Evolutionary conservation across 2,888 invertebrate species (phyloP).

Genomic region (Girardia tigrina): DNA sequence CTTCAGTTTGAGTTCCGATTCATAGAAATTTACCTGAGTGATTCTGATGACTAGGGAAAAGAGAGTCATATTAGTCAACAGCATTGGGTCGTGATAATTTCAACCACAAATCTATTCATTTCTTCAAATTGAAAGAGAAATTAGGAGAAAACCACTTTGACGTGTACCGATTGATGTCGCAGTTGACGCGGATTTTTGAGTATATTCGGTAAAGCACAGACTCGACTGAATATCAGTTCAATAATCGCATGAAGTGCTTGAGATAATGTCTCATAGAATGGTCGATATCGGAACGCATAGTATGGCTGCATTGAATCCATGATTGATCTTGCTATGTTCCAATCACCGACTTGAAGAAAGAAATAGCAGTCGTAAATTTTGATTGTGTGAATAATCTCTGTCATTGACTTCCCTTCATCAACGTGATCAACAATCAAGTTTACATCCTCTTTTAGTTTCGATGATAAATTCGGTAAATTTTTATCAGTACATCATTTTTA

Average conservation of each 20-base stretch:
- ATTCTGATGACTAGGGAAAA: slow-evolving; percentile 67
- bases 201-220: background rate
- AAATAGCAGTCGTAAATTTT: slow-evolving; percentile 84
- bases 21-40: slow-evolving; percentile 52
- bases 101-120: slow-evolving; percentile 53
- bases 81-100: slow-evolving; percentile 76
- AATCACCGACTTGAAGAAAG: slow-evolving; percentile 70
- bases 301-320: slow-evolving; percentile 66
- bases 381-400: slow-evolving; percentile 56
- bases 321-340: slow-evolving; percentile 69
- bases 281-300: slow-evolving; percentile 64
- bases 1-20: slow-evolving; percentile 41
- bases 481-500: no score
- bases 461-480: no score
- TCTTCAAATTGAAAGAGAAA: slow-evolving; percentile 34
- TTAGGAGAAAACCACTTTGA: background rate
- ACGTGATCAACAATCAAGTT: background rate
- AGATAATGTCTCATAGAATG: slow-evolving; percentile 66
- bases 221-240: slow-evolving; percentile 71
- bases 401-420: background rate
- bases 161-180: background rate
- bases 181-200: background rate
- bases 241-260: slow-evolving; percentile 67
- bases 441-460: slow-evolving; percentile 6
- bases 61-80: slow-evolving; percentile 70